phyloP scores from a whole-genome alignment of 2,797 vertebrate species.

The Tokudaia muenninki region DNA sequence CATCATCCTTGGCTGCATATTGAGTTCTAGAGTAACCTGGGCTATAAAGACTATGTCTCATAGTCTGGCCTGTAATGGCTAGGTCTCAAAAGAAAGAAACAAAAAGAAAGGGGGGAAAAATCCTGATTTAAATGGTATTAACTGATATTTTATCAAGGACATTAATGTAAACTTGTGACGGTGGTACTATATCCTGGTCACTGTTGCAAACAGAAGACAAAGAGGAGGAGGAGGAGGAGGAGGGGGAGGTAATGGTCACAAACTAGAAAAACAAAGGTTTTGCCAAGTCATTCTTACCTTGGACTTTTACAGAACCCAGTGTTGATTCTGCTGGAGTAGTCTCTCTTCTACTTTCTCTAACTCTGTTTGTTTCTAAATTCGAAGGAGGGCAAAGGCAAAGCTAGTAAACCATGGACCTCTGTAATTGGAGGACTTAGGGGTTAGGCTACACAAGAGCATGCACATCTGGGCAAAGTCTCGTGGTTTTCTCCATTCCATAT shows the following conservation, averaged over 20 bases:
- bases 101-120: background rate
- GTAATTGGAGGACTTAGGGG: background rate
- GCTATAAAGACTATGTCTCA: background rate
- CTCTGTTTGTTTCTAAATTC: constrained; percentile 34
- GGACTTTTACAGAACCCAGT: constrained; percentile 19
- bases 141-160: background rate
- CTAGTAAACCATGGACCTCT: background rate
- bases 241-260: background rate
- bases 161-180: background rate
- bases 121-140: background rate
- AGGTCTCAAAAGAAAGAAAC: background rate
- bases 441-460: accelerated
- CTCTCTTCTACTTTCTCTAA: background rate
- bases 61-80: background rate
- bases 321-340: background rate
- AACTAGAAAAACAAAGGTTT: background rate
- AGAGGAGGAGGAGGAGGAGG: background rate
- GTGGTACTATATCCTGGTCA: background rate
- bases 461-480: background rate
- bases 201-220: background rate
- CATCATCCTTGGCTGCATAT: background rate
- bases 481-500: background rate
- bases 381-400: background rate
- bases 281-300: constrained; percentile 71
- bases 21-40: background rate